A percentile compares a stretch with the other conserved stretches of the same genome.
phyloP scores from a whole-genome alignment of 1,140 invertebrate genomes.

The Nautilus pompilius region DNA sequence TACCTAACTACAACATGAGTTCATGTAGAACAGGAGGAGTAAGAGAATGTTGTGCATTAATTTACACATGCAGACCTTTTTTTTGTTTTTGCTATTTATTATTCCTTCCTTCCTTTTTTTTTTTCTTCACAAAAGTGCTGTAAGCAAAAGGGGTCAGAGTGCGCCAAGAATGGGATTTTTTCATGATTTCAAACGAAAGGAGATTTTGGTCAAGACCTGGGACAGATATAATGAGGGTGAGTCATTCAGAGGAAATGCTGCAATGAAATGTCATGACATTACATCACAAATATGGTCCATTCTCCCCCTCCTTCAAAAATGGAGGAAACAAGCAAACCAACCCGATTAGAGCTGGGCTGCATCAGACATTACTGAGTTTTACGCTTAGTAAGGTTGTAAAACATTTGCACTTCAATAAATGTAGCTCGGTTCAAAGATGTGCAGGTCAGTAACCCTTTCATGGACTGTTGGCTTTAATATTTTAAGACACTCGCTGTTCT shows the following conservation, averaged over 20 bases:
- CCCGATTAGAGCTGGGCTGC: too few species aligned
- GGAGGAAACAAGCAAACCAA: too few species aligned
- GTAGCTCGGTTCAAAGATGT: too few species aligned
- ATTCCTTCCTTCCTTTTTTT: conserved; percentile 10
- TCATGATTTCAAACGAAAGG: conserved; percentile 76
- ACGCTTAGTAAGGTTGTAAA: too few species aligned
- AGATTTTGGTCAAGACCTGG: conserved; percentile 87
- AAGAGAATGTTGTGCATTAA: not conserved
- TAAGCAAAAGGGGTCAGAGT: conserved; percentile 56
- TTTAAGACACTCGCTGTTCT: too few species aligned
- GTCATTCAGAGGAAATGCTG: not conserved
- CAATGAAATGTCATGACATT: too few species aligned
- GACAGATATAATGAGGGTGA: conserved; percentile 59
- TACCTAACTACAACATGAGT: not conserved
- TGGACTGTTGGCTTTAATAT: too few species aligned
- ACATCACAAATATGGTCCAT: too few species aligned
- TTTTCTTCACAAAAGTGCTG: conserved; percentile 50
- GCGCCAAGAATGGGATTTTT: conserved; percentile 84
- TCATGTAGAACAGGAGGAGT: not conserved
- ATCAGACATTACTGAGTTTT: too few species aligned
- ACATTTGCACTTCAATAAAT: too few species aligned
- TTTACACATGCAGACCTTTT: not conserved
- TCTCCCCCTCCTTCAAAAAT: too few species aligned
- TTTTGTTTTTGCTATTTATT: not conserved
- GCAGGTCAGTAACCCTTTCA: too few species aligned